A percentile compares a stretch with the other conserved stretches of the same genome.
These are phyloP conservation scores for Uropetala carovei DNA, from an alignment of 2,888 invertebrate genomes.

Conservation along the genomic window DNA sequence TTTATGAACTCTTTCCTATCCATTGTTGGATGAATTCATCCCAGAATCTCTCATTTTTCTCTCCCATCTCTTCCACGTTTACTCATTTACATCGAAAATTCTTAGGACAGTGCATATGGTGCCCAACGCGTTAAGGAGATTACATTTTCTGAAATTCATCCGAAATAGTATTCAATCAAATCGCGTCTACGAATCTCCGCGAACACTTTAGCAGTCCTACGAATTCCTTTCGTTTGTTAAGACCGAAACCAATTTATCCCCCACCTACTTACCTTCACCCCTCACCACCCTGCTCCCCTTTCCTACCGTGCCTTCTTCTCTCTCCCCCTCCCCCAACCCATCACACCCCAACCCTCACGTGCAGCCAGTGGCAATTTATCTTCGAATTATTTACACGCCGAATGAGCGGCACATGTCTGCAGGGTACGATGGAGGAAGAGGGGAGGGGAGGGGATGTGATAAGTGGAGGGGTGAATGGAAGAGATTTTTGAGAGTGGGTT, in stretches of 20 bases:
- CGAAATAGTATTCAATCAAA: not conserved
- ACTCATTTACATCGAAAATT: too few relatives aligned
- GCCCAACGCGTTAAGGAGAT: too few relatives aligned
- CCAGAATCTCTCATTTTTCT: too few relatives aligned
- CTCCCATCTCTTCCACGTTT: too few relatives aligned
- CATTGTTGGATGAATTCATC: too few relatives aligned
- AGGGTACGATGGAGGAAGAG: conserved; percentile 20
- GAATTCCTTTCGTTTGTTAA: not conserved
- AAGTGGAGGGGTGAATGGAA: not conserved
- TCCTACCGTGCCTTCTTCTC: not conserved
- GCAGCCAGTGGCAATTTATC: conserved; percentile 59
- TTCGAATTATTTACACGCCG: conserved; percentile 55
- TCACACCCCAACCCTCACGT: conserved; percentile 30
- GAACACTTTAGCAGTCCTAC: not conserved
- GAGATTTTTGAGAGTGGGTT: not conserved
- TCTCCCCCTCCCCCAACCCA: not conserved
- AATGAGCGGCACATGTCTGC: conserved; percentile 53
- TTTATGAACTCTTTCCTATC: too few relatives aligned
- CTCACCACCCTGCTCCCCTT: not conserved
- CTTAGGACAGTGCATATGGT: too few relatives aligned
- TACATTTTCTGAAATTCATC: not conserved
- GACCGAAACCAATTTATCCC: not conserved
- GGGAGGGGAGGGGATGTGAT: not conserved
- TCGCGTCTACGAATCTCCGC: not conserved
- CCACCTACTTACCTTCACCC: not conserved